These are phyloP conservation scores for Mythimna impura DNA, from an alignment of 2,888 invertebrate species.

Conservation along the genomic window DNA sequence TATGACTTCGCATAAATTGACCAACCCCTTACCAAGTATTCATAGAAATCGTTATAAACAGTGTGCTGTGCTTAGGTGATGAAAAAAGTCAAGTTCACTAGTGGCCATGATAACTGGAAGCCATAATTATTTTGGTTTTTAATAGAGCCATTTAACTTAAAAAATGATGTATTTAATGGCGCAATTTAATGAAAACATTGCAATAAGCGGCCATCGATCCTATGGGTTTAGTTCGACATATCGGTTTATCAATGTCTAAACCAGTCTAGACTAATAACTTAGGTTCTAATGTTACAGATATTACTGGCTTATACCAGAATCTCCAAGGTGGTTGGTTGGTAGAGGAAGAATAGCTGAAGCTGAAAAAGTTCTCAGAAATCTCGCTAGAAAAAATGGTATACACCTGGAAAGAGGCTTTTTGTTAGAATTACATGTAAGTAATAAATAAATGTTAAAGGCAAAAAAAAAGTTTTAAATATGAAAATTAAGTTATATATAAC, in stretches of 20 bases:
- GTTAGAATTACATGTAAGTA: constrained; percentile 91
- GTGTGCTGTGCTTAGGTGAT: not conserved
- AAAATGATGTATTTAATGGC: not conserved
- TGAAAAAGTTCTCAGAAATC: constrained; percentile 91
- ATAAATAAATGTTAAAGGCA: not conserved
- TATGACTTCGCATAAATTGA: no score
- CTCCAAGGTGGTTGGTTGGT: constrained; percentile 92
- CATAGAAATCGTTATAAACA: no score
- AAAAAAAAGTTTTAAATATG: not conserved
- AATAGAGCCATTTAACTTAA: no score
- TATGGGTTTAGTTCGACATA: not conserved
- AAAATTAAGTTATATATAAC: not conserved
- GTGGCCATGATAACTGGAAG: not conserved
- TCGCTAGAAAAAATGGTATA: constrained; percentile 91
- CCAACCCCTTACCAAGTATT: no score
- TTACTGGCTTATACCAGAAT: constrained; percentile 93
- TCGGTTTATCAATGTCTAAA: not conserved
- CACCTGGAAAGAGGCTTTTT: constrained; percentile 90
- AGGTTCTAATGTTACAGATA: constrained; percentile 82
- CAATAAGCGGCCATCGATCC: not conserved
- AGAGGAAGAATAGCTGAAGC: constrained; percentile 92
- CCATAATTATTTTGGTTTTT: not conserved
- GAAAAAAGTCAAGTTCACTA: not conserved
- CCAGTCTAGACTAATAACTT: not conserved
- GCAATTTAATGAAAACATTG: not conserved